Evolutionary conservation across 1,140 invertebrate species (phyloP).

Genomic region (Scaptodrosophila lebanonensis): DNA sequence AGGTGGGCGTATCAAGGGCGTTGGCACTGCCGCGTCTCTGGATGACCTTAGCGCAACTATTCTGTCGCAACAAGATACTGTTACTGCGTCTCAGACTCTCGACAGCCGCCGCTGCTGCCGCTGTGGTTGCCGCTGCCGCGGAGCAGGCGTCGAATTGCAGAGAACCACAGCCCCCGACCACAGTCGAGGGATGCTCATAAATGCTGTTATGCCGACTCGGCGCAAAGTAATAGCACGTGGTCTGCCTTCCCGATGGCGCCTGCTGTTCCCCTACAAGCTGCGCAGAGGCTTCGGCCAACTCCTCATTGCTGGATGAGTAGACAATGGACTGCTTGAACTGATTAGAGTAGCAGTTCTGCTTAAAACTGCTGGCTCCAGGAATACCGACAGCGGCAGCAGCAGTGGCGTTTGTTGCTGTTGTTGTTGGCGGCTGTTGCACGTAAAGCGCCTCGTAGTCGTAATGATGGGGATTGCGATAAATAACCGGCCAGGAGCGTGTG

Average conservation of each 20-base stretch:
- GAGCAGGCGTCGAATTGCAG: slow-evolving; percentile 59
- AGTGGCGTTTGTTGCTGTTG: neutral
- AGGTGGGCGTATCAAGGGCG: slow-evolving; percentile 53
- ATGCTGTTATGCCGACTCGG: slow-evolving; percentile 73
- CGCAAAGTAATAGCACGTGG: slow-evolving; percentile 71
- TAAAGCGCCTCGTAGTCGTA: slow-evolving; percentile 76
- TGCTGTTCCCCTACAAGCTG: slow-evolving; percentile 21
- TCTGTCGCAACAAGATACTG: slow-evolving; percentile 67
- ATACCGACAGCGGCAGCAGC: neutral
- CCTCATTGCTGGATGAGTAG: slow-evolving; percentile 73
- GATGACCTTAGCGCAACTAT: slow-evolving; percentile 70
- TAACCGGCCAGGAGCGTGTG: slow-evolving; percentile 75
- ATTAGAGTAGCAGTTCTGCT: slow-evolving; percentile 73
- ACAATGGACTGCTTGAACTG: slow-evolving; percentile 74
- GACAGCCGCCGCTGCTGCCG: slow-evolving; percentile 66
- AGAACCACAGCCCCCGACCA: slow-evolving; percentile 68
- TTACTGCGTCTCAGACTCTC: slow-evolving; percentile 68
- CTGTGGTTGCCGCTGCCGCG: slow-evolving; percentile 60
- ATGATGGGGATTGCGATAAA: slow-evolving; percentile 74
- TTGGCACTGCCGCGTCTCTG: slow-evolving; percentile 58
- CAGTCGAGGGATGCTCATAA: slow-evolving; percentile 75
- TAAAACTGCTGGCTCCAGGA: slow-evolving; percentile 38
- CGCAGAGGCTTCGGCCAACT: slow-evolving; percentile 39
- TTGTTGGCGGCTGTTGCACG: slow-evolving; percentile 55
- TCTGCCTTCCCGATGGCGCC: slow-evolving; percentile 37